Evolutionary conservation across 1,140 invertebrate genomes (phyloP), one percentile per base, ranked within the genome.

Genomic region (Zaprionus capensis): DNA sequence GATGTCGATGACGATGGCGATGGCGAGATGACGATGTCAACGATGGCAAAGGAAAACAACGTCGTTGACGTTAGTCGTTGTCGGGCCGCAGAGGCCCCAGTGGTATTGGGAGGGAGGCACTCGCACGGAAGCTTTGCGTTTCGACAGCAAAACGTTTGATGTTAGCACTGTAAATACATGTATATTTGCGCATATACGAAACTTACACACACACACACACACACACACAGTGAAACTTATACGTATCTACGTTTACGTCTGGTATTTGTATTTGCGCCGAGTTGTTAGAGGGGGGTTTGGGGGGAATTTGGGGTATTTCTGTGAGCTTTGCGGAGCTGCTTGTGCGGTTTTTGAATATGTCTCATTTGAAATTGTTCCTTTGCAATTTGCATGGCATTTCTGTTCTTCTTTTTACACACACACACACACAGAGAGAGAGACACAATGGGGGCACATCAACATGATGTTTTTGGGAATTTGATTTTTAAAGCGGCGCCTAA

Each of bases 291-390:
- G 9, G 1, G 9, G 9, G 9, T 34, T 2, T 28, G n/a, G 12
- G 38, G 24, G 46, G 44, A 20, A 20, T 49, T 58, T 36, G 11
- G 20, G n/a, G 53, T 7, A 56, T 56, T 24, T 70, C 20, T 55
- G 62, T 38, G 53, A 59, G 34, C 58, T 68, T 77, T 71, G 72
- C 36, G 58, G 44, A 22, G 38, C 46, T 75, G 56, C 82, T 88
- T 71, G 57, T 87, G 81, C 53, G 84, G 78, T 84, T 81, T 82
- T 83, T 88, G 83, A 84, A 87, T 83, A 87, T 87, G 84, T 87
- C 84, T 90, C 85, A 87, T 87, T 90, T 87, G 71, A 81, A 84
- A 88, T 84, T 87, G 78, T 88, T 80, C 78, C 73, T 65, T 65
- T 74, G 84, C 68, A 75, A 84, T 88, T 87, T 81, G 78, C 83